Conservation (phyloP, 1,140 invertebrate genomes). For the Trichomalopsis sarcophagae region DNA sequence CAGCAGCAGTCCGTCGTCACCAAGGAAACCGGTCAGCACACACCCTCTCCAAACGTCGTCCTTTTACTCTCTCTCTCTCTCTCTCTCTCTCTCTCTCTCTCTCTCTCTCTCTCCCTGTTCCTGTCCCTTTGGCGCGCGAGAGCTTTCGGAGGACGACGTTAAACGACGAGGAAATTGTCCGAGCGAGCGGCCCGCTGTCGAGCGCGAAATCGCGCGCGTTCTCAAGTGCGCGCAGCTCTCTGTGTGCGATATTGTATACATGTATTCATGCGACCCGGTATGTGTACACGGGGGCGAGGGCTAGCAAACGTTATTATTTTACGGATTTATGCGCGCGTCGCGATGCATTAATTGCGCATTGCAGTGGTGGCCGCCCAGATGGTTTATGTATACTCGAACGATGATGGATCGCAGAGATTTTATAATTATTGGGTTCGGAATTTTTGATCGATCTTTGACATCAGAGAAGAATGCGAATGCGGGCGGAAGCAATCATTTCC, state of each 20-base stretch:
- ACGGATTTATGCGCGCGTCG: neutral
- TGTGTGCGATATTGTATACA: neutral
- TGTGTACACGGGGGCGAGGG: neutral
- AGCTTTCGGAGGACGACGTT: conserved; percentile 61
- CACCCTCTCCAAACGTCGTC: conserved; percentile 54
- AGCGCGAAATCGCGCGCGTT: conserved; percentile 7
- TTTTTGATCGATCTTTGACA: neutral
- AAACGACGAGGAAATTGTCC: conserved; percentile 68
- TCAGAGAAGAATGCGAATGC: too few species aligned
- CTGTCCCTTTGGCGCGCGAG: neutral
- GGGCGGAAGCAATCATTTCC: neutral
- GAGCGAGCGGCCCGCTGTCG: neutral
- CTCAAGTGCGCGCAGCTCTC: neutral
- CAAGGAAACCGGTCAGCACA: conserved; percentile 68
- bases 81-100: neutral
- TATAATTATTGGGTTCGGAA: neutral
- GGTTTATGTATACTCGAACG: neutral
- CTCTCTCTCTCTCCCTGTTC: conserved; percentile 25
- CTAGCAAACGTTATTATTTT: neutral
- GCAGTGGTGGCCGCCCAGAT: too few species aligned
- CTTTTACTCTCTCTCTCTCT: conserved; percentile 46
- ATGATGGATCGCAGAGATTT: neutral
- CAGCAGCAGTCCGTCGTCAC: conserved; percentile 64
- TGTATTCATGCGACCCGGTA: too few species aligned
- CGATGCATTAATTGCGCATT: neutral